A percentile compares a stretch with the other conserved stretches of the same genome.
These are phyloP conservation scores for Sinocyclocheilus anophthalmus DNA, from an alignment of 2,113 vertebrate species.

Conservation along the genomic window DNA sequence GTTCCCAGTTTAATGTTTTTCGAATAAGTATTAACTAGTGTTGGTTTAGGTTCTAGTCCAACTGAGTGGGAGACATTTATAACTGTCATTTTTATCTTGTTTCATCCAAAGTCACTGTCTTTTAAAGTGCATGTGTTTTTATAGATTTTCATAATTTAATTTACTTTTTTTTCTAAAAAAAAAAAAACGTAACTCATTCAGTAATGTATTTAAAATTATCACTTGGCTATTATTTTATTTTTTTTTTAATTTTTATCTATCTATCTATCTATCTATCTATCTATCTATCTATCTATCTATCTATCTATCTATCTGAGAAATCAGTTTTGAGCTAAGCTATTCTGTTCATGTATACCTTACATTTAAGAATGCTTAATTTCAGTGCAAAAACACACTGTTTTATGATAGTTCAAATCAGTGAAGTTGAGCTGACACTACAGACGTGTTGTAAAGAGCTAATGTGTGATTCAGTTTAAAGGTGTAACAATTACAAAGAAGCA, in stretches of 20 bases:
- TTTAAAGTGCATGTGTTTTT: background rate
- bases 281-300: too few relatives aligned
- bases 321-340: background rate
- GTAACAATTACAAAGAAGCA: background rate
- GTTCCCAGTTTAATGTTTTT: background rate
- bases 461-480: background rate
- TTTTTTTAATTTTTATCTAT: too few relatives aligned
- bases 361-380: background rate
- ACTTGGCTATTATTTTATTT: too few relatives aligned
- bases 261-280: too few relatives aligned
- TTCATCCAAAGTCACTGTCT: background rate
- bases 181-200: too few relatives aligned
- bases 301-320: background rate
- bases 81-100: too few relatives aligned
- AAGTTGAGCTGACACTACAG: background rate
- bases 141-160: background rate
- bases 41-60: too few relatives aligned
- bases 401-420: background rate
- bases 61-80: too few relatives aligned
- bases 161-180: too few relatives aligned
- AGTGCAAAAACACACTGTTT: background rate
- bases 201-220: too few relatives aligned
- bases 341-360: background rate
- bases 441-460: background rate
- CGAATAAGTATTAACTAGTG: background rate